Evolutionary conservation across 2,113 vertebrate species (phyloP).

Genomic region (Cololabis saira): DNA sequence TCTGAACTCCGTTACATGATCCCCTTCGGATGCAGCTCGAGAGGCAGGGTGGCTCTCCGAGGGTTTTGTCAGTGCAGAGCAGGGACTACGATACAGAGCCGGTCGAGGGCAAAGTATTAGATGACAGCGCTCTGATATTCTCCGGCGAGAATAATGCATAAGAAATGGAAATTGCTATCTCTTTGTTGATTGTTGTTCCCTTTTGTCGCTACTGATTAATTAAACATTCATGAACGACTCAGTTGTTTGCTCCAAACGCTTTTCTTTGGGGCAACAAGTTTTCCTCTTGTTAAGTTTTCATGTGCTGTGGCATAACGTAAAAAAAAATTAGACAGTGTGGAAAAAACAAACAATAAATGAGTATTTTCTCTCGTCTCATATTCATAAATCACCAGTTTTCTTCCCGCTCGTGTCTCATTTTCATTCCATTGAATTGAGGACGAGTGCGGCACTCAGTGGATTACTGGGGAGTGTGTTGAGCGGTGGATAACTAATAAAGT

Average conservation of each 20-base stretch:
- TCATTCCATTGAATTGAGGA: conserved; percentile 47
- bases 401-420: conserved; percentile 54
- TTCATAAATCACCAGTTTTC: conserved; percentile 61
- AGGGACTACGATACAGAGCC: conserved; percentile 60
- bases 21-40: conserved; percentile 64
- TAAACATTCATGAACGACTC: conserved; percentile 81
- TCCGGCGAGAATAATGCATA: conserved; percentile 75
- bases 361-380: conserved; percentile 56
- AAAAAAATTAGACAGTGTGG: conserved; percentile 60
- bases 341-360: conserved; percentile 68
- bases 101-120: conserved; percentile 63
- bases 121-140: conserved; percentile 74
- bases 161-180: conserved; percentile 73
- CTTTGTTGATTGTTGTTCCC: conserved; percentile 82
- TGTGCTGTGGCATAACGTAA: conserved; percentile 62
- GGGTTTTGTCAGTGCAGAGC: conserved; percentile 67
- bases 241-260: conserved; percentile 76
- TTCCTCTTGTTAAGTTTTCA: conserved; percentile 81
- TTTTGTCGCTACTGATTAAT: conserved; percentile 85
- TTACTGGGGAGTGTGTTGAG: conserved; percentile 45
- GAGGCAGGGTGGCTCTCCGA: conserved; percentile 66
- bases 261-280: conserved; percentile 58
- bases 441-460: conserved; percentile 52
- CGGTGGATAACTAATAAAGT: conserved; percentile 56
- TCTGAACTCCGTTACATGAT: conserved; percentile 66